Evolutionary conservation across 2,888 invertebrate genomes (phyloP).

Genomic region (Leptinotarsa tumamoca): DNA sequence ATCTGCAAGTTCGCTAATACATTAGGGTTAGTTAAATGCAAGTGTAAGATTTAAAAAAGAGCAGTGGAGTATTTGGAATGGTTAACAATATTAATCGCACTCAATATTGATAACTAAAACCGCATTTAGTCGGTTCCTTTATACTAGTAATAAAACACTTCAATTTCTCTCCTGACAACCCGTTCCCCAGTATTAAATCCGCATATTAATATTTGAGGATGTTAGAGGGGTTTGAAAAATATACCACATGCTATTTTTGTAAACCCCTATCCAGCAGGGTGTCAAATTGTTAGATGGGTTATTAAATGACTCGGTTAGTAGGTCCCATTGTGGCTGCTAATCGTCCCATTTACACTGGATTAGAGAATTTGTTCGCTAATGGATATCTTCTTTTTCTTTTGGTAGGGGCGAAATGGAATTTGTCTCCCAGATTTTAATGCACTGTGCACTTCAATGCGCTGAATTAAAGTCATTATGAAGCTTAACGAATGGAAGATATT

Average conservation of each 20-base stretch:
- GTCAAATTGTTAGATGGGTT: slow-evolving; percentile 46
- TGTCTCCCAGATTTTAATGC: not conserved
- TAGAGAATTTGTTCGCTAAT: slow-evolving; percentile 30
- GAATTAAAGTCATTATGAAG: not conserved
- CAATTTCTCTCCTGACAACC: slow-evolving; percentile 32
- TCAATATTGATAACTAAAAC: not conserved
- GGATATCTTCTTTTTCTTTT: slow-evolving; percentile 4
- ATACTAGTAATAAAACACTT: slow-evolving; percentile 13
- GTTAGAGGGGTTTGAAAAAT: slow-evolving; percentile 37
- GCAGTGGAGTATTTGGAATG: not conserved
- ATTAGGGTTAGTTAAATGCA: not conserved
- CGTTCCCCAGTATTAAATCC: slow-evolving; percentile 32
- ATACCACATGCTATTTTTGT: slow-evolving; percentile 44
- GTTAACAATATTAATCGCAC: not conserved
- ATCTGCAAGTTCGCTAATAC: too few relatives aligned
- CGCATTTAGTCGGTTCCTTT: not conserved
- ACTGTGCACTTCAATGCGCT: not conserved
- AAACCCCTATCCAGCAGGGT: slow-evolving; percentile 41
- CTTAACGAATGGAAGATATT: not conserved
- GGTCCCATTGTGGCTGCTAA: slow-evolving; percentile 42
- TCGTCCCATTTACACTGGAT: slow-evolving; percentile 47
- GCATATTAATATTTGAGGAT: slow-evolving; percentile 43
- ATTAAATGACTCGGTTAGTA: slow-evolving; percentile 45
- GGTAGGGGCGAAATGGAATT: not conserved
- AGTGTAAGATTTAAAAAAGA: not conserved